Evolutionary conservation across 2,113 vertebrate genomes (phyloP).

Genomic region (Polyodon spathula): DNA sequence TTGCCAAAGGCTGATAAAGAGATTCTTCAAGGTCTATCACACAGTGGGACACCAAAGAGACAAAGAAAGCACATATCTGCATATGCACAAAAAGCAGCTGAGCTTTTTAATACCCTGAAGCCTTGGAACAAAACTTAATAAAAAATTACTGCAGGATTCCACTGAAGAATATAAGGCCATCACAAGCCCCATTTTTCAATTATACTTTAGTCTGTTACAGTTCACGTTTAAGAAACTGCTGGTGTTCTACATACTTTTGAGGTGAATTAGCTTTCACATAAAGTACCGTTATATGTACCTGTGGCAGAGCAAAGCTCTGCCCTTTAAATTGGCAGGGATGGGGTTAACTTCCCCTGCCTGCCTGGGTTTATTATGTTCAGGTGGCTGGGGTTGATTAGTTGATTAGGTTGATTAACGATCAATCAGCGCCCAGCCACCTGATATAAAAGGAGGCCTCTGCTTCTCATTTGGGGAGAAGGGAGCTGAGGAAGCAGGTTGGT

Average conservation of each 20-base stretch:
- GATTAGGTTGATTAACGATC: too few species aligned
- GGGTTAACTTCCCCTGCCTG: too few species aligned
- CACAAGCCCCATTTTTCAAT: neutral
- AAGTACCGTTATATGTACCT: too few species aligned
- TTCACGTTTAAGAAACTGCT: neutral
- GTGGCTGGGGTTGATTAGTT: too few species aligned
- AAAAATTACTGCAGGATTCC: neutral
- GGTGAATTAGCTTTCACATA: too few species aligned
- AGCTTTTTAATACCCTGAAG: neutral
- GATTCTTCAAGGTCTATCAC: slow-evolving; percentile 1
- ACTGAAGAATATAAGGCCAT: neutral
- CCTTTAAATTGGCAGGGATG: too few species aligned
- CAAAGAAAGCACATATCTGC: neutral
- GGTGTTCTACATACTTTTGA: neutral
- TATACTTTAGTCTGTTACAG: neutral
- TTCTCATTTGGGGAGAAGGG: too few species aligned
- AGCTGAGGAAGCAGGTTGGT: too few species aligned
- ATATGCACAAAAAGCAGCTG: neutral
- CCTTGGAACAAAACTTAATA: neutral
- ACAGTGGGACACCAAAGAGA: neutral
- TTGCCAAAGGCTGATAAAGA: neutral
- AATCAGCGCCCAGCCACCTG: too few species aligned
- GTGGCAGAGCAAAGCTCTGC: too few species aligned
- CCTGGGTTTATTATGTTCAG: too few species aligned
- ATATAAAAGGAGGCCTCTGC: too few species aligned